Evolutionary conservation across 2,113 vertebrate species (phyloP), one percentile per base, ranked within the genome.

Genomic region (Gambusia holbrooki): DNA sequence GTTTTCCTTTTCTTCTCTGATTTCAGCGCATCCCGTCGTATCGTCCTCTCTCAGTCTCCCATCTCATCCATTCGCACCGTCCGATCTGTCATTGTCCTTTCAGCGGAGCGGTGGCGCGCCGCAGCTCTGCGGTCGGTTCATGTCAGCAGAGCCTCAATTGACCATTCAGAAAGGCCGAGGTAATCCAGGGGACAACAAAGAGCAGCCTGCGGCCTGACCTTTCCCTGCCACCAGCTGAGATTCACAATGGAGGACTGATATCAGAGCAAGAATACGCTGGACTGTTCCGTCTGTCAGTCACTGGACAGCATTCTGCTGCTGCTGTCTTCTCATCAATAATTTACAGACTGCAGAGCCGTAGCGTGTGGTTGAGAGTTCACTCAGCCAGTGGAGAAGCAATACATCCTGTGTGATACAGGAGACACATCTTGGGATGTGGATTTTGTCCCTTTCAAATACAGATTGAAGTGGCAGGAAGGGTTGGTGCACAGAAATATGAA

Each of bases 241-340:
- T 75, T 80, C 58, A 73, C 76, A 40, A 68, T 71, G 30, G 51
- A 40, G 32, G 29, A 35, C 74, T 74, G 76, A 78, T 70, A 81
- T 64, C 65, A 13, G 65, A 62, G 40, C 72, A 54, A 48, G 66
- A 48, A 62, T 35, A 42, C 28, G 5, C 9, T 71, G 2, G 45
- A 17, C 51, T 40, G 22, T 70, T 51, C 71, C 29, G 61, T 71
- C 71, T 51, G 67, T 82, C 69, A 66, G 15, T 37, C 5, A 29
- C 51, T 25, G 51, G 25, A 3, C 35, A 37, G 35, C 35, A 6
- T 58, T 63, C 66, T 58, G 17, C 3, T 54, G 22, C 66, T 37
- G 33, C 40, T 33, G 70, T 71, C 40, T 69, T 68, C 73, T 66
- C 71, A 70, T 89, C 69, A 86, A 81, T 86, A 87, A 85, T 84